A percentile compares a stretch with the other conserved stretches of the same genome.
phyloP scores from a whole-genome alignment of 2,113 vertebrate genomes.

The Oophaga pumilio region DNA sequence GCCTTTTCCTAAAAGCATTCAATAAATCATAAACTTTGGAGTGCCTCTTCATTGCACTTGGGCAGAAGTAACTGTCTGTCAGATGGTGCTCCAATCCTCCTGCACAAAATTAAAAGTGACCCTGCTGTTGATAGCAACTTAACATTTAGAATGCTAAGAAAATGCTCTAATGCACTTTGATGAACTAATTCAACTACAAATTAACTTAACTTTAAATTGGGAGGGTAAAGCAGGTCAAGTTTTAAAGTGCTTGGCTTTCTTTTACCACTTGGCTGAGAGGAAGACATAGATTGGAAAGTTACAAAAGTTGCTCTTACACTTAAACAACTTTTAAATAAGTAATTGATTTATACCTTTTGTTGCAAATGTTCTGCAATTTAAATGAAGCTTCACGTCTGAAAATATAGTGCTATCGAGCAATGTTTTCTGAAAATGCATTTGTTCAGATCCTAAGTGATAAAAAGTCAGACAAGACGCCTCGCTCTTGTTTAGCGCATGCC shows the following conservation, averaged over 20 bases:
- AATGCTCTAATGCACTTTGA: conserved; percentile 57
- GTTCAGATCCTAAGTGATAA: neutral
- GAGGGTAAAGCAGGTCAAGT: conserved; percentile 52
- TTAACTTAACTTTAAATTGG: conserved; percentile 53
- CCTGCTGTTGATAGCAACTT: conserved; percentile 54
- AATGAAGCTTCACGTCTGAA: conserved; percentile 39
- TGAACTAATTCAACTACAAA: conserved; percentile 57
- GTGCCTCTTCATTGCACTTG: conserved; percentile 49
- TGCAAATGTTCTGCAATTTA: conserved; percentile 52
- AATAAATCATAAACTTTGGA: conserved; percentile 56
- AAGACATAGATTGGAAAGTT: conserved; percentile 52
- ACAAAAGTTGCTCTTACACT: conserved; percentile 34
- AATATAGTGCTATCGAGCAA: conserved; percentile 19
- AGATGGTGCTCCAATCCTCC: conserved; percentile 35
- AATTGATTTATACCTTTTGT: conserved; percentile 55
- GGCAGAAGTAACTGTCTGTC: conserved; percentile 48
- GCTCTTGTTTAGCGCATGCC: neutral
- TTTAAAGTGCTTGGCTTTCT: conserved; percentile 51
- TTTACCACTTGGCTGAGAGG: conserved; percentile 47
- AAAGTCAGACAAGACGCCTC: neutral
- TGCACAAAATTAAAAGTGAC: conserved; percentile 54
- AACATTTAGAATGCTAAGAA: conserved; percentile 54
- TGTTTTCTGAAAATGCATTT: conserved; percentile 4
- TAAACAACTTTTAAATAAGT: conserved; percentile 54
- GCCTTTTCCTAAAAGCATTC: conserved; percentile 45